Evolutionary conservation across 2,797 vertebrate genomes (phyloP).

Genomic region (Epinephelus malabaricus): DNA sequence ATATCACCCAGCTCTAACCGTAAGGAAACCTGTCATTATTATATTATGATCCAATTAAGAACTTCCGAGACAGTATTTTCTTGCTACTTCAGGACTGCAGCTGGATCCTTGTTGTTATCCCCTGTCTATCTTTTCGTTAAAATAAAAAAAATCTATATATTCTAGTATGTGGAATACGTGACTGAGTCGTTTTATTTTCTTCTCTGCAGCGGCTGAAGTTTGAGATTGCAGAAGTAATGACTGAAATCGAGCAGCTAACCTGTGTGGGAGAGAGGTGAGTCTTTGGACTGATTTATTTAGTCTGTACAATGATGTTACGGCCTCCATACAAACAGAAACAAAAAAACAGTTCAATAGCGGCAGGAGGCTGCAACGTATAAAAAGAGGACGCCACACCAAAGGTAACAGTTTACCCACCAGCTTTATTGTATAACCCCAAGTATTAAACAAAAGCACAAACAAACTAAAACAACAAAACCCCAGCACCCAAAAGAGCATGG

Average conservation of each 20-base stretch:
- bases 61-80: not conserved
- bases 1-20: not conserved
- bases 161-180: not conserved
- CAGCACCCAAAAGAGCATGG: too few species aligned
- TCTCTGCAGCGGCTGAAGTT: slow-evolving; percentile 94
- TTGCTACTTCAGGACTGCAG: not conserved
- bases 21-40: not conserved
- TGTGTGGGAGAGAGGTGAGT: slow-evolving; percentile 95
- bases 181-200: slow-evolving; percentile 30
- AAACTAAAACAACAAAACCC: too few species aligned
- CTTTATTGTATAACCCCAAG: too few species aligned
- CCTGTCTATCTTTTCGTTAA: slow-evolving; percentile 11
- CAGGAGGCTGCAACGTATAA: too few species aligned
- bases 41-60: too few species aligned
- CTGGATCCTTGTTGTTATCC: not conserved
- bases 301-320: too few species aligned
- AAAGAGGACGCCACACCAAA: too few species aligned
- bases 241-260: slow-evolving; percentile 97
- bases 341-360: too few species aligned
- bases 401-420: too few species aligned
- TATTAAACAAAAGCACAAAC: too few species aligned
- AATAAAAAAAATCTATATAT: not conserved
- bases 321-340: too few species aligned
- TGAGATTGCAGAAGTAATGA: slow-evolving; percentile 99
- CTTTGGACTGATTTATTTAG: not conserved